These are phyloP conservation scores for Sarcophaga variegata DNA, from an alignment of 2,888 invertebrate genomes.

Conservation along the genomic window DNA sequence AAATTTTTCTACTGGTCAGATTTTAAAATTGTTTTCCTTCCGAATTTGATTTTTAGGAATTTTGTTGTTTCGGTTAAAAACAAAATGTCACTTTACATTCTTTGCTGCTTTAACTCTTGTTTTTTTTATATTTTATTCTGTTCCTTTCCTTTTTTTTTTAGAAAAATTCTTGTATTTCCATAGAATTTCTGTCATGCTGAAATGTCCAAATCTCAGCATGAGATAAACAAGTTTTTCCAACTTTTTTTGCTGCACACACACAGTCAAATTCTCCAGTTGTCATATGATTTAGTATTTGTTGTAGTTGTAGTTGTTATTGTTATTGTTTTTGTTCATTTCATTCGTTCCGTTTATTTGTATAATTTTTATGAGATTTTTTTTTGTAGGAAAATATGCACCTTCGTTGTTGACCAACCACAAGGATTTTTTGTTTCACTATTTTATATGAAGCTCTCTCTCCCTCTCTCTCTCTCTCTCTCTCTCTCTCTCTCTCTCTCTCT, in stretches of 20 bases:
- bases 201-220: slow-evolving; percentile 60
- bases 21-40: too few relatives aligned
- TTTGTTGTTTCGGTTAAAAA: slow-evolving; percentile 8
- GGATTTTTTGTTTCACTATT: slow-evolving; percentile 1
- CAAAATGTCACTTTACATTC: slow-evolving; percentile 52
- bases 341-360: slow-evolving; percentile 13
- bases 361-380: slow-evolving; percentile 50
- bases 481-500: background rate
- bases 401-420: slow-evolving; percentile 61
- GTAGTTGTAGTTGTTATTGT: slow-evolving; percentile 13
- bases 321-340: slow-evolving; percentile 15
- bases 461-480: background rate
- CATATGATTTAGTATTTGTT: slow-evolving; percentile 50
- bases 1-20: too few relatives aligned
- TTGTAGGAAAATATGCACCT: slow-evolving; percentile 51
- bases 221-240: slow-evolving; percentile 26
- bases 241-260: background rate
- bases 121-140: background rate
- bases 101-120: background rate
- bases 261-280: slow-evolving; percentile 56
- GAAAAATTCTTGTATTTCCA: slow-evolving; percentile 13
- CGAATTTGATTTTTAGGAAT: too few relatives aligned
- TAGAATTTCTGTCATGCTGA: slow-evolving; percentile 48
- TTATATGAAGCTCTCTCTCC: background rate
- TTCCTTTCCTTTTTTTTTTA: slow-evolving; percentile 7